A percentile compares a stretch with the other conserved stretches of the same genome.
Conservation (phyloP, 2,797 vertebrate genomes). For the Salmo trutta region DNA sequence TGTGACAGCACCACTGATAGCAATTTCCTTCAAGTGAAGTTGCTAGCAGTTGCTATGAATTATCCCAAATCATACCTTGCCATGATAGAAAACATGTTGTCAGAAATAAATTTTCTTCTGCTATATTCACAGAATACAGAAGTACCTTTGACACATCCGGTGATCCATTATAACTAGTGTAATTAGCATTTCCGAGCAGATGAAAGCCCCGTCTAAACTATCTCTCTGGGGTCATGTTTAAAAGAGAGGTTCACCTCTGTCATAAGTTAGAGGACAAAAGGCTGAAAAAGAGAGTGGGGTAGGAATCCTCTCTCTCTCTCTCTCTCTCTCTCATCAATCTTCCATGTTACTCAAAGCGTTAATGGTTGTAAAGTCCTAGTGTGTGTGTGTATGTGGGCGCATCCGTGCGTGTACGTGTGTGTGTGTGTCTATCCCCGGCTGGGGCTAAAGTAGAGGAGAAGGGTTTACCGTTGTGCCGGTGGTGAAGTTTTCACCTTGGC, state of each 20-base stretch:
- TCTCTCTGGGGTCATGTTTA: constrained; percentile 5
- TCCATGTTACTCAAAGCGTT: constrained; percentile 48
- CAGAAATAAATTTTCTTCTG: background rate
- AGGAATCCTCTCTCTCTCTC: constrained; percentile 44
- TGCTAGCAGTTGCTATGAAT: constrained; percentile 48
- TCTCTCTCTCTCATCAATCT: constrained; percentile 18
- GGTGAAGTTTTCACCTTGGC: constrained; percentile 79
- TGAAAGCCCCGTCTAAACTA: constrained; percentile 21
- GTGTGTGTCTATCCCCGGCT: constrained; percentile 28
- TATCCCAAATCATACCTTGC: constrained; percentile 41
- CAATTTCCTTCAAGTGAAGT: constrained; percentile 54
- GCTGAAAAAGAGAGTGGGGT: constrained; percentile 24
- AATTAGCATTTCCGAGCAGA: constrained; percentile 27
- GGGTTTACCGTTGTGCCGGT: constrained; percentile 36
- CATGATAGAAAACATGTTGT: constrained; percentile 8
- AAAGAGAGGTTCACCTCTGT: constrained; percentile 40
- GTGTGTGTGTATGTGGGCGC: constrained; percentile 35
- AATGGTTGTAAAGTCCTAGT: constrained; percentile 30
- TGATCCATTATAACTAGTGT: constrained; percentile 25
- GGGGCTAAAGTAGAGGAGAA: constrained; percentile 3
- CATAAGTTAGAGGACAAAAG: constrained; percentile 46
- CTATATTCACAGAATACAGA: background rate
- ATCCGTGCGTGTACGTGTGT: constrained; percentile 15
- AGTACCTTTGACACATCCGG: constrained; percentile 16
- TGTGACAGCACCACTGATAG: constrained; percentile 42